A percentile compares a stretch with the other conserved stretches of the same genome.
phyloP scores from a whole-genome alignment of 2,113 vertebrate species.

The Ammospiza nelsoni region DNA sequence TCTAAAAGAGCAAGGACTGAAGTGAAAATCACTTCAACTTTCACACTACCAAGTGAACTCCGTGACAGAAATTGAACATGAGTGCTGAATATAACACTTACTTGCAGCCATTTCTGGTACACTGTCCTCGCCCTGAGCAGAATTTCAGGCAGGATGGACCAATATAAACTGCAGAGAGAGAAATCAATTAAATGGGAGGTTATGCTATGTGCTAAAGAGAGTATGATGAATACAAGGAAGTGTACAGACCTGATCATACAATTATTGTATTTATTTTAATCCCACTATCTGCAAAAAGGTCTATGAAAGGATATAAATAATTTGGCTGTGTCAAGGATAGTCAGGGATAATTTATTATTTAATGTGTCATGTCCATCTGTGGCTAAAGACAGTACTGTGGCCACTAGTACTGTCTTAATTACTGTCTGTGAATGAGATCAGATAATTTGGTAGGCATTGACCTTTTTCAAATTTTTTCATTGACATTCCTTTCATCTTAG shows the following conservation, averaged over 20 bases:
- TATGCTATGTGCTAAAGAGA: not conserved
- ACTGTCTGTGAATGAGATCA: not conserved
- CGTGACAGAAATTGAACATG: not conserved
- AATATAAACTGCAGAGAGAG: constrained; percentile 88
- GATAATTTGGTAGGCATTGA: not conserved
- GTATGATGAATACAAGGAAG: not conserved
- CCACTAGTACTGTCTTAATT: not conserved
- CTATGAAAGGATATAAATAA: not conserved
- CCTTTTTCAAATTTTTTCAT: not conserved
- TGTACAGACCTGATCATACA: not conserved
- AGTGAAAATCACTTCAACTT: constrained; percentile 26
- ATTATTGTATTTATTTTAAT: not conserved
- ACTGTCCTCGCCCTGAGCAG: constrained; percentile 96
- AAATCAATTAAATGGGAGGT: not conserved
- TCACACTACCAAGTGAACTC: not conserved
- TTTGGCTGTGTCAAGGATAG: not conserved
- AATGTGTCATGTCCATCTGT: not conserved
- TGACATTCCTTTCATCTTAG: not conserved
- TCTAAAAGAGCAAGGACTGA: not conserved
- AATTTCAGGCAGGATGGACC: constrained; percentile 95
- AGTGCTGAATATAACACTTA: constrained; percentile 72
- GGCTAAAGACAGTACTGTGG: not conserved
- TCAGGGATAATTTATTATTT: not conserved
- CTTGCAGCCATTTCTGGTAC: constrained; percentile 96
- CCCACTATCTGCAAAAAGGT: not conserved